A percentile compares a stretch with the other conserved stretches of the same genome.
phyloP scores from a whole-genome alignment of 53 echinoderm and acorn worm genomes.

The Echinarachnius parma region DNA sequence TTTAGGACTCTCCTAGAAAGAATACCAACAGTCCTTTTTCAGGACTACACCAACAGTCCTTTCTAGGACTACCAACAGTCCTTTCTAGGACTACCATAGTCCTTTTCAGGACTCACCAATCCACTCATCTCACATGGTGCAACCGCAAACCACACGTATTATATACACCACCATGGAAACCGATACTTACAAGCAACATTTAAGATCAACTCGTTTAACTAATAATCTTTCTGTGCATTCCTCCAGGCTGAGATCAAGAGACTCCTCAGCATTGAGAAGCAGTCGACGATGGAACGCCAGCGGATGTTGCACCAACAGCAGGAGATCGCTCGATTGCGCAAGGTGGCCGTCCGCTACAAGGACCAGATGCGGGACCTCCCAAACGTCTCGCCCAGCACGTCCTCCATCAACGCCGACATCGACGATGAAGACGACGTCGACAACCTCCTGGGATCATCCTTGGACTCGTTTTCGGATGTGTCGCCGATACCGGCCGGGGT shows the following conservation, averaged over 20 bases:
- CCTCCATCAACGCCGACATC: constrained; percentile 14
- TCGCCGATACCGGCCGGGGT: constrained; percentile 17
- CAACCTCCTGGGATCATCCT: constrained; percentile 5
- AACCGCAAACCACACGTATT: too few species aligned
- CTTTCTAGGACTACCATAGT: too few species aligned
- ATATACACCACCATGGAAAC: too few species aligned
- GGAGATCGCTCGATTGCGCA: constrained; percentile 67
- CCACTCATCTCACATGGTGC: too few species aligned
- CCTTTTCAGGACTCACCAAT: too few species aligned
- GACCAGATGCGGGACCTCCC: constrained; percentile 73
- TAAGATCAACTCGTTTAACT: too few species aligned
- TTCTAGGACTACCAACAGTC: too few species aligned
- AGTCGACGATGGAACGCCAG: constrained; percentile 69
- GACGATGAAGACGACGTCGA: constrained; percentile 10
- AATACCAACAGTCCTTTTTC: too few species aligned
- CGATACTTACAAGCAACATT: too few species aligned
- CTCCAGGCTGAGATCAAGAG: constrained; percentile 71
- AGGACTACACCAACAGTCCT: too few species aligned
- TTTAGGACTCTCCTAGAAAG: too few species aligned
- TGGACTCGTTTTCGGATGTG: constrained; percentile 38
- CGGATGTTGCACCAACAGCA: constrained; percentile 82
- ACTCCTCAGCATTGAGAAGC: constrained; percentile 61
- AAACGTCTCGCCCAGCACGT: constrained; percentile 34
- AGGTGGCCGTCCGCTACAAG: constrained; percentile 67
- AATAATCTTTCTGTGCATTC: background rate